Base-by-base conservation (phyloP, 2,888 invertebrate genomes). In the Embidobia sp. region DNA sequence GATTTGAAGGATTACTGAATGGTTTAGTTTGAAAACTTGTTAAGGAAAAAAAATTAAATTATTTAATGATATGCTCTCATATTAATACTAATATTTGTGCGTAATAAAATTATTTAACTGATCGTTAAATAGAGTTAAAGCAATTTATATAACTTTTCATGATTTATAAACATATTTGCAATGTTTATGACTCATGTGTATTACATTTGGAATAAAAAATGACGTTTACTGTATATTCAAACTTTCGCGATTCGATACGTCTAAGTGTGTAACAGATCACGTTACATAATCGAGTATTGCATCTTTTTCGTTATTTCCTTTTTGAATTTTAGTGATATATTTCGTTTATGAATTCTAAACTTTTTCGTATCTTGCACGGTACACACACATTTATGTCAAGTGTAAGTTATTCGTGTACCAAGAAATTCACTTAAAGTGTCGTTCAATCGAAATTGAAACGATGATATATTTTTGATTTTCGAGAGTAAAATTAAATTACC, bases 291-390 rank as follows among this genome's bases (percentile, higher is more conserved):
- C 33, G 44, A 44, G 26, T 13, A 15, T 44, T 44, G 29, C 27
- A 57, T 57, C 42, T 6, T 55, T 35, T 53, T 55, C 48, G 48
- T 31, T 40, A 55, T 55, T 55, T 55, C 55, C 55, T 55, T 40
- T 42, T 44, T n/a, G 44, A 44, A 15, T 18, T 33, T 59, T 46
- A 22, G 29, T 13, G 37, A 59, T 44, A 59, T 44, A 44, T 44
- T 44, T 46, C 42, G 22, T 59, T 44, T 59, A 44, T 44, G 59
- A 59, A 44, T 59, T 59, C 31, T 33, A 22, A 31, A 33, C 44
- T 33, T 42, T 59, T 59, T 33, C 44, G n/a, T 35, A 31, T 57
- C 15, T 29, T n/a, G 13, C 8, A 31, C 11, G 27, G n/a, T n/a
- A n/a, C n/a, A 16, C 29, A 10, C 22, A 42, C 19, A 29, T 57